Evolutionary conservation across 2,113 vertebrate species (phyloP), one percentile per base, ranked within the genome.

Genomic region (Zosterops borbonicus): DNA sequence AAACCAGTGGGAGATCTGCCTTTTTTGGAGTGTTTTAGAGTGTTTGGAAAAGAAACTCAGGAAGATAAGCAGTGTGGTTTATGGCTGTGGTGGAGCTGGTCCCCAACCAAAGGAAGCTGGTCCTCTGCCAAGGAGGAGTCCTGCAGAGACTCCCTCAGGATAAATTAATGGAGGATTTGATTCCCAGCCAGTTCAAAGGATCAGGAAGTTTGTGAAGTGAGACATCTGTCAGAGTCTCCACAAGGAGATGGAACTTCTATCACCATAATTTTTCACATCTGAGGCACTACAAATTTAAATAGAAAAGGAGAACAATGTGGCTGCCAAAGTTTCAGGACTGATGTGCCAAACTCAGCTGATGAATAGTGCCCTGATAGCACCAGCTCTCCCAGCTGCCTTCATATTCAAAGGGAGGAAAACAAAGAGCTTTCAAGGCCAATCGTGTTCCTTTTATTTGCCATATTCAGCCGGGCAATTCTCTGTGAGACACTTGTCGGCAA

Each of bases 321-420:
- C 85, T 93, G 82, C 62, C 78, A 27, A 24, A 49, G 59, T 58
- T 91, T 91, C 53, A 55, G 41, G 67, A 50, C 35, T 33, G 53
- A 56, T 41, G 22, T n/a, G 89, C 50, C 56, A 6, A 87, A 44
- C 20, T 60, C 35, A 1, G 2, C 46, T 25, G 63, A 12, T 90
- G 91, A 96, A 95, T 90, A 62, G 90, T 6, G 21, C 64, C 70
- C 58, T 94, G 59, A 95, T 52, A 70, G 29, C 75, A 83, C 16
- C n/a, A 47, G 29, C 44, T 64, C 63, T 16, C 68, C 9, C 2
- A 14, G 41, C 73, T 80, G 46, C n/a, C 83, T 88, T 73, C 79
- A 49, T 63, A 39, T 67, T 73, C n/a, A 97, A 95, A 95, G 80
- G 59, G 27, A 95, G 41, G 52, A 50, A 85, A 85, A 90, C 71